These are phyloP conservation scores for Euura saliciscinereae DNA, from an alignment of 1,140 invertebrate genomes.

Conservation along the genomic window DNA sequence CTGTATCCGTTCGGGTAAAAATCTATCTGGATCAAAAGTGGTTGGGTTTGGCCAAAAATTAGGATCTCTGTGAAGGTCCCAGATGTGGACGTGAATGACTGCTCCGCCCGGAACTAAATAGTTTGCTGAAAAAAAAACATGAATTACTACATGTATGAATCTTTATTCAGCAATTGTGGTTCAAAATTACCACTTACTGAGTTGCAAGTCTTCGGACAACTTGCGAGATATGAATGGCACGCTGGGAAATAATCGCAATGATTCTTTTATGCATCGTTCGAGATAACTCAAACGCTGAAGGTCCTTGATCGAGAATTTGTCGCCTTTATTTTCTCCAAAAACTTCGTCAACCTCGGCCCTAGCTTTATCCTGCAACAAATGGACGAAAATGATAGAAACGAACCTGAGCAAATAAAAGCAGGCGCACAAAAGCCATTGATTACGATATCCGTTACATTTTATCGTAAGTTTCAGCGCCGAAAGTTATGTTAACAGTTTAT, in stretches of 20 bases:
- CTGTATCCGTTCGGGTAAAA: conserved; percentile 29
- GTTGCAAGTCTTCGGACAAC: conserved; percentile 56
- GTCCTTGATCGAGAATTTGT: conserved; percentile 24
- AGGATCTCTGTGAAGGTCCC: too few relatives aligned
- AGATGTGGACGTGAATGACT: conserved; percentile 57
- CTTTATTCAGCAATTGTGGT: conserved; percentile 14
- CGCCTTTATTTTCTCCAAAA: conserved; percentile 18
- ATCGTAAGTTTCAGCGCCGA: conserved; percentile 16
- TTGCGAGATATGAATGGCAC: too few relatives aligned
- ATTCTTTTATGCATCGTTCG: too few relatives aligned
- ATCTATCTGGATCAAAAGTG: too few relatives aligned
- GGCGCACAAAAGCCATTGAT: background rate
- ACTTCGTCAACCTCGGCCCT: too few relatives aligned
- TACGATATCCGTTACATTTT: background rate
- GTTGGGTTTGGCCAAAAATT: too few relatives aligned
- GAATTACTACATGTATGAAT: background rate
- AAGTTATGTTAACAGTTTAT: too few relatives aligned
- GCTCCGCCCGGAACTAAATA: conserved; percentile 51
- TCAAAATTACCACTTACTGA: conserved; percentile 28
- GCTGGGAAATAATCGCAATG: too few relatives aligned
- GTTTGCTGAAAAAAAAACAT: conserved; percentile 35
- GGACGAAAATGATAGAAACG: background rate
- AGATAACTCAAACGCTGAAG: conserved; percentile 35
- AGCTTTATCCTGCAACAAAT: conserved; percentile 25
- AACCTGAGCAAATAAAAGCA: background rate